phyloP scores from a whole-genome alignment of 1,140 invertebrate genomes.

The Lutraria rhynchaena region DNA sequence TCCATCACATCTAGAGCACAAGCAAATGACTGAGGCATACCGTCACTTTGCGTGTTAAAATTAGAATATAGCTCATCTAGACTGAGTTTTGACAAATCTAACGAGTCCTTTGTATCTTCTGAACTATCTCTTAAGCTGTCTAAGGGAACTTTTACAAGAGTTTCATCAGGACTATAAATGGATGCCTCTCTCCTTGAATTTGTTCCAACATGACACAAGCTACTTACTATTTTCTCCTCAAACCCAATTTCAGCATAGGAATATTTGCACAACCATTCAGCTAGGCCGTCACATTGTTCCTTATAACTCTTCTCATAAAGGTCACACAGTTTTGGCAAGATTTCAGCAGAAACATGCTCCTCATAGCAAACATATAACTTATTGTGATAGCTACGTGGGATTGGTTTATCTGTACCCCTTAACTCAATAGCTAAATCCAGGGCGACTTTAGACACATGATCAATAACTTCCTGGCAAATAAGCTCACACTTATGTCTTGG shows the following conservation, averaged over 20 bases:
- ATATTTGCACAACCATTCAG: slow-evolving; percentile 24
- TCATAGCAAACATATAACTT: slow-evolving; percentile 56
- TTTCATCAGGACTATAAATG: background rate
- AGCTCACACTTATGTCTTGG: slow-evolving; percentile 17
- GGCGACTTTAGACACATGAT: slow-evolving; percentile 25
- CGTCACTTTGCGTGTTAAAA: slow-evolving; percentile 19
- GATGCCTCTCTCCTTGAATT: slow-evolving; percentile 3
- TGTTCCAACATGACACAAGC: slow-evolving; percentile 1
- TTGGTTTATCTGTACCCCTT: background rate
- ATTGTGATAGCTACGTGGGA: slow-evolving; percentile 18
- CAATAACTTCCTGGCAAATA: slow-evolving; percentile 33
- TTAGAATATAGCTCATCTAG: slow-evolving; percentile 21
- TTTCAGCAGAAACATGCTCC: slow-evolving; percentile 36
- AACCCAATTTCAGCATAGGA: slow-evolving; percentile 22
- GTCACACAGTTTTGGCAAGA: slow-evolving; percentile 45
- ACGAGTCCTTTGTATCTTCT: slow-evolving; percentile 11
- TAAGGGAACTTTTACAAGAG: slow-evolving; percentile 4
- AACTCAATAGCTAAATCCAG: slow-evolving; percentile 40
- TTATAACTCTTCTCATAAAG: slow-evolving; percentile 51
- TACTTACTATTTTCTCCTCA: slow-evolving; percentile 10
- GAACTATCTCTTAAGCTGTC: background rate
- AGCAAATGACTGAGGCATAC: slow-evolving; percentile 30
- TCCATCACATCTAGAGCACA: slow-evolving; percentile 27
- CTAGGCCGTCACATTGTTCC: slow-evolving; percentile 27
- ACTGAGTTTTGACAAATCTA: background rate